A percentile compares a stretch with the other conserved stretches of the same genome.
phyloP scores from a whole-genome alignment of 2,888 invertebrate genomes.

The Mechanitis messenoides region DNA sequence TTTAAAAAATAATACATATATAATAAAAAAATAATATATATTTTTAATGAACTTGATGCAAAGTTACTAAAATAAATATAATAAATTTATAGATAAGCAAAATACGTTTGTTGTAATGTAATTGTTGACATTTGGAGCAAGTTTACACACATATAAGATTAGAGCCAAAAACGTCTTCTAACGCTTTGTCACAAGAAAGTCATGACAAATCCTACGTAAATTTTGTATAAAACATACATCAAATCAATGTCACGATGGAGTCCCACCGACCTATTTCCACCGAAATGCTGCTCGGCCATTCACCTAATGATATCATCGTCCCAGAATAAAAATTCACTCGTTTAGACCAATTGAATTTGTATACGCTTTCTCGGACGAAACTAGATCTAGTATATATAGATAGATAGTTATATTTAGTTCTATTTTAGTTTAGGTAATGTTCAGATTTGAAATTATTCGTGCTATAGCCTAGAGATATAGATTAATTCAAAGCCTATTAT shows the following conservation, averaged over 20 bases:
- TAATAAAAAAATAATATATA: no score
- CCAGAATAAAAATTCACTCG: conserved; percentile 67
- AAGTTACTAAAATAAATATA: no score
- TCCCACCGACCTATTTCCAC: conserved; percentile 61
- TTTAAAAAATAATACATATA: no score
- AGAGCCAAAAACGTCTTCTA: not conserved
- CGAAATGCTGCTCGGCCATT: conserved; percentile 56
- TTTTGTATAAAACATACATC: conserved; percentile 31
- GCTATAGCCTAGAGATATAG: conserved; percentile 15
- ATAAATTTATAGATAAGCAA: no score
- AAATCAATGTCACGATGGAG: conserved; percentile 62
- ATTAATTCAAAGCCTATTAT: conserved; percentile 16
- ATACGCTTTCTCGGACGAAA: conserved; percentile 62
- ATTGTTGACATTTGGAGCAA: not conserved
- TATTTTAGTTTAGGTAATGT: conserved; percentile 48
- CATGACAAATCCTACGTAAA: conserved; percentile 20
- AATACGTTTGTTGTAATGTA: not conserved
- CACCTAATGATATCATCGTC: conserved; percentile 72
- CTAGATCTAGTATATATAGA: conserved; percentile 36
- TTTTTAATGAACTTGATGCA: no score
- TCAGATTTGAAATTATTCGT: conserved; percentile 38
- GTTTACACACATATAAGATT: conserved; percentile 1
- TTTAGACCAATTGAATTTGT: conserved; percentile 70
- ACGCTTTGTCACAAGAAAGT: not conserved
- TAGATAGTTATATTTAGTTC: conserved; percentile 31